Base-by-base conservation (phyloP, 1,140 invertebrate genomes). In the Drusus annulatus region DNA sequence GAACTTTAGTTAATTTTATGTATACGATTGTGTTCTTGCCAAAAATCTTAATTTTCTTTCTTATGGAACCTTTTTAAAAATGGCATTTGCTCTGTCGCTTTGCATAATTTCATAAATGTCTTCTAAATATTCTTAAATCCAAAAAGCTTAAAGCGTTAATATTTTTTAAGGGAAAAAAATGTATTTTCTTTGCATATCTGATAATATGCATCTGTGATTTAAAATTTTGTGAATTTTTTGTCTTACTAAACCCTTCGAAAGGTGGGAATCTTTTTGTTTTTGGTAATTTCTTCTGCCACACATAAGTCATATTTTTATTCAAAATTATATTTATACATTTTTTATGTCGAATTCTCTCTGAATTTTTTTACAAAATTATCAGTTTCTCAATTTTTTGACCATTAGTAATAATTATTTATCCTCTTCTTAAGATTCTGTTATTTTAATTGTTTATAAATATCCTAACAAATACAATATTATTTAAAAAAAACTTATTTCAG, bases 301-400 rank as follows among this genome's bases (percentile, higher is more conserved):
- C 3, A 15, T n/a, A 65, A 31, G 50, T 71, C 68, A 52, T 71
- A 51, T 36, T 65, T 45, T 71, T 71, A 21, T 71, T 71, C 50
- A 71, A 71, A 71, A 71, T 71, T 71, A 71, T 71, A 71, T 71
- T 54, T 71, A 71, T 54, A 71, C 36, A 69, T 36, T 36, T 36
- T 36, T 36, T 8, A 7, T n/a, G n/a, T n/a, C n/a, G n/a, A n/a
- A n/a, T n/a, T n/a, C n/a, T n/a, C n/a, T n/a, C n/a, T n/a, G n/a
- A n/a, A n/a, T n/a, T 36, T 36, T 36, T 36, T 36, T 8, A 7
- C 6, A 8, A 6, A 4, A 36, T 4, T 7, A 7, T 36, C 8
- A 36, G 8, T 36, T 36, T 36, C 0, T 19, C 13, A 63, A 17
- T 19, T 56, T 10, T 56, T 56, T 56, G n/a, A 4, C 54, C 54